Evolutionary conservation across 1,140 invertebrate species (phyloP).

Genomic region (Megalonaias nervosa): DNA sequence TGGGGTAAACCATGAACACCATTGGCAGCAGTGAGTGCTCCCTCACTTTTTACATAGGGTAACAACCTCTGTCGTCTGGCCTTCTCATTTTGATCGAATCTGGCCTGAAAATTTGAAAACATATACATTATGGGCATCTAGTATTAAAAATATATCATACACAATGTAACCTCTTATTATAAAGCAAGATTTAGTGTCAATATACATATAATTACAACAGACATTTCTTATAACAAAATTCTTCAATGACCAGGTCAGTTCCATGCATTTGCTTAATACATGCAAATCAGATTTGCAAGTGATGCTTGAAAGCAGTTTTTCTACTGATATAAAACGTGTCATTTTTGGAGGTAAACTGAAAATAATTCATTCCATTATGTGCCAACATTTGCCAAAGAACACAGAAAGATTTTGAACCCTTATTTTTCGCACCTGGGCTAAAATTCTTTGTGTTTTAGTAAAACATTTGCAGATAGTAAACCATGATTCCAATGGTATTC

Average conservation of each 20-base stretch:
- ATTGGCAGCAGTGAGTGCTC: conserved; percentile 54
- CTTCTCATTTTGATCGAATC: conserved; percentile 79
- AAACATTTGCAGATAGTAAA: too few species aligned
- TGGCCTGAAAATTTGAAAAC: conserved; percentile 75
- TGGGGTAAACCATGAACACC: conserved; percentile 44
- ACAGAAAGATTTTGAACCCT: too few species aligned
- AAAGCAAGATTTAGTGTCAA: neutral
- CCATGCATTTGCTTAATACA: too few species aligned
- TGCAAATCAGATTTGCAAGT: too few species aligned
- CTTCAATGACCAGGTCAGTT: neutral
- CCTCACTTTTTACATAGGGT: conserved; percentile 60
- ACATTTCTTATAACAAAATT: neutral
- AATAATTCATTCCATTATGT: too few species aligned
- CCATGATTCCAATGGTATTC: too few species aligned
- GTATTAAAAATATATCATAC: neutral
- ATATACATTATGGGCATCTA: neutral
- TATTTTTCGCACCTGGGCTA: too few species aligned
- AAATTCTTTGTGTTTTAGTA: too few species aligned
- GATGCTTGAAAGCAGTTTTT: too few species aligned
- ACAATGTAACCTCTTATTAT: neutral
- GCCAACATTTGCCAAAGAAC: too few species aligned
- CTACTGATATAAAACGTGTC: too few species aligned
- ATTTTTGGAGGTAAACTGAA: too few species aligned
- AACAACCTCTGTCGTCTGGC: conserved; percentile 69
- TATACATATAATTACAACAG: neutral